Percentiles rank a stretch among this genome's conserved stretches.
These are phyloP conservation scores for Heliothis subflexa DNA, from an alignment of 1,140 invertebrate genomes.

Conservation along the genomic window DNA sequence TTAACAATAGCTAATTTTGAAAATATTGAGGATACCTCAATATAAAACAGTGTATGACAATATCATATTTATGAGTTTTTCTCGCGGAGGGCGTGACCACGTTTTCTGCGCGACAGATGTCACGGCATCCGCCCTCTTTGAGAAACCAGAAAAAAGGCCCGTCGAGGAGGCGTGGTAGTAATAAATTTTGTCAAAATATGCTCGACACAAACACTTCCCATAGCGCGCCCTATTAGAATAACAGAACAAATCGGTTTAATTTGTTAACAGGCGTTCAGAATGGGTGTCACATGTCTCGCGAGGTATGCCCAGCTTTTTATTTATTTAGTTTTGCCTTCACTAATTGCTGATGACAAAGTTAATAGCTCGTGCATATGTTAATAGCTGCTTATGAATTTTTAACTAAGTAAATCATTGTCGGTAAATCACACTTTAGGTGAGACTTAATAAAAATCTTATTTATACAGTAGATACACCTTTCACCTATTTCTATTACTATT, in stretches of 20 bases:
- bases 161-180: conserved; percentile 81
- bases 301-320: conserved; percentile 64
- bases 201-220: conserved; percentile 83
- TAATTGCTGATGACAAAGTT: conserved; percentile 84
- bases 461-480: too few relatives aligned
- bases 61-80: conserved; percentile 41
- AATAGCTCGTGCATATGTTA: conserved; percentile 74
- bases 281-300: conserved; percentile 80
- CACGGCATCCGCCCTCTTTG: conserved; percentile 69
- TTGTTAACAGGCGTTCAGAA: conserved; percentile 84
- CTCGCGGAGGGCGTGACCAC: conserved; percentile 69
- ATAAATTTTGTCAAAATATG: conserved; percentile 87
- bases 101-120: conserved; percentile 80
- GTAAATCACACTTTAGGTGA: too few relatives aligned
- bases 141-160: conserved; percentile 68
- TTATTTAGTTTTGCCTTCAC: conserved; percentile 78
- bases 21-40: not conserved
- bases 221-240: conserved; percentile 83
- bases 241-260: conserved; percentile 85
- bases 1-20: too few relatives aligned
- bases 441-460: too few relatives aligned
- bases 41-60: conserved; percentile 10
- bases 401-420: not conserved
- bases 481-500: too few relatives aligned
- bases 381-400: conserved; percentile 40